Percentiles rank a stretch among this genome's conserved stretches.
phyloP scores from a whole-genome alignment of 2,888 invertebrate genomes.

The Mythimna lalbum region DNA sequence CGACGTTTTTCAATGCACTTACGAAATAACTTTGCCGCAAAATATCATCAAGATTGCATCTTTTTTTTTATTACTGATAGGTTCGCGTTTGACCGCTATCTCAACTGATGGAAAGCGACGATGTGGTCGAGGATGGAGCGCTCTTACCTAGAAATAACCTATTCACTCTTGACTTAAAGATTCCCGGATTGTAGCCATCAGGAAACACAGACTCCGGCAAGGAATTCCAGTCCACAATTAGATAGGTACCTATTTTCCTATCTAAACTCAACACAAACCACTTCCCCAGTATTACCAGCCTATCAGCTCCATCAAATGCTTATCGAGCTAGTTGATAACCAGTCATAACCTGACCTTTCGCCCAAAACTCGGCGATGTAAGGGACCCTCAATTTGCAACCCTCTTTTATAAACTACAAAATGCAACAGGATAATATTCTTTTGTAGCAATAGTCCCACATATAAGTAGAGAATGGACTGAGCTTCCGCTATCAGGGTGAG shows the following conservation, averaged over 20 bases:
- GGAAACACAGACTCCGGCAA: no score
- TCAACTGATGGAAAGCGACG: no score
- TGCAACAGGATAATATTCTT: slow-evolving; percentile 37
- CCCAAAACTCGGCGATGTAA: slow-evolving; percentile 4
- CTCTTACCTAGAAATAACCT: no score
- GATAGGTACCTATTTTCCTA: background rate
- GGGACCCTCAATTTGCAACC: slow-evolving; percentile 35
- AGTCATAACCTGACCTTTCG: slow-evolving; percentile 27
- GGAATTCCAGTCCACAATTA: no score
- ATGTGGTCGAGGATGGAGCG: no score
- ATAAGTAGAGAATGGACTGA: background rate
- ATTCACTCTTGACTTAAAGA: no score
- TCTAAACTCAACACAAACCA: background rate
- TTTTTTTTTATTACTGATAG: no score
- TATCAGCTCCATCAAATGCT: slow-evolving; percentile 18
- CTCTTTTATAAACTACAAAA: slow-evolving; percentile 51
- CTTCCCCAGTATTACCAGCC: background rate
- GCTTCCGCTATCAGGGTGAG: background rate
- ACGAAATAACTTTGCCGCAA: no score
- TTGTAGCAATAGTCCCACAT: slow-evolving; percentile 15
- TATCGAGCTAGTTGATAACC: slow-evolving; percentile 13
- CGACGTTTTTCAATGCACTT: no score
- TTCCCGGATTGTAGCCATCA: no score
- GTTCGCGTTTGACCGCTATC: no score
- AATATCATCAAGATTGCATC: background rate